Evolutionary conservation across 2,797 vertebrate species (phyloP), one percentile per base, ranked within the genome.

Genomic region (Microctenopoma steveboyesi): DNA sequence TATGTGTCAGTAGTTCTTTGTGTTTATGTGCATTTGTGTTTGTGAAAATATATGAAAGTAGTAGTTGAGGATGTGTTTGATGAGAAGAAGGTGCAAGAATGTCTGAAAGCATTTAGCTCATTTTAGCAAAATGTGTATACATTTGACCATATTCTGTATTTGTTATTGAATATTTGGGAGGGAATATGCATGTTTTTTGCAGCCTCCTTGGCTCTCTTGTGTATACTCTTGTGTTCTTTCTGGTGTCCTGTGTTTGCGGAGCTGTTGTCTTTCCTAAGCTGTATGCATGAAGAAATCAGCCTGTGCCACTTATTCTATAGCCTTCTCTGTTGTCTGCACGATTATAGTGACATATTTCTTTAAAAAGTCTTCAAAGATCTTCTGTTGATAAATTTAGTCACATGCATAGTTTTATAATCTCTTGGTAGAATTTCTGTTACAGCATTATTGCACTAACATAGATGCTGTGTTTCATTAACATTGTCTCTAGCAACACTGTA

Each of bases 161-260:
- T 83, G 2, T 15, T 46, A 48, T 71, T 74, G 37, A 64, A 47
- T 78, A 60, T 79, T 45, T 62, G 3, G n/a, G 50, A 46, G 47
- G 39, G 61, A 83, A 83, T 74, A n/a, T 78, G 57, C 70, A 74
- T 76, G 43, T 1, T 77, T 62, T 59, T 15, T 37, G 65, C 40
- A 57, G 61, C 63, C 46, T 81, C 77, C 64, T 55, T 55, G 54
- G 45, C 74, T 62, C 47, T 78, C 58, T 65, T 66, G 64, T 79
- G 39, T 76, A 71, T 4, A 3, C 56, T 42, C 69, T 40, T 28
- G 52, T 77, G 66, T 73, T 43, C 65, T 52, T 76, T 70, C 63
- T 69, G 64, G 12, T 70, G 57, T 84, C 64, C 56, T 49, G 49
- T 88, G 70, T 80, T 59, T 75, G 62, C 79, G 72, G n/a, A n/a